Base-by-base conservation (phyloP, 2,797 vertebrate genomes). In the Intellagama lesueurii region DNA sequence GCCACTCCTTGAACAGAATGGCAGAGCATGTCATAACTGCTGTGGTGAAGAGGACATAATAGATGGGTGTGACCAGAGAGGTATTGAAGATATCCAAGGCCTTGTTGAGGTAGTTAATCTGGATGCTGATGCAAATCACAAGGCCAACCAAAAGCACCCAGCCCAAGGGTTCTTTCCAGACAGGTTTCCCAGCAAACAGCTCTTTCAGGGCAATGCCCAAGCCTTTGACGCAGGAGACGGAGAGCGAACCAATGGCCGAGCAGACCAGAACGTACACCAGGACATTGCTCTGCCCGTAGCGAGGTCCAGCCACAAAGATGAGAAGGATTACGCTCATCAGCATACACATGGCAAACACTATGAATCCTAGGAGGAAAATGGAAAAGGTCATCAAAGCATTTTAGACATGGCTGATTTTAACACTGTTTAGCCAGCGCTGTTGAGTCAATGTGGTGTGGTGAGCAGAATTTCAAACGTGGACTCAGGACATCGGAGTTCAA, bases 71-170 rank as follows among this genome's bases (percentile, higher is more conserved):
- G 89, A 98, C 97, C 69, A 98, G 94, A 0, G 98, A 98, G 0
- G 97, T 98, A 94, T 96, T 98, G 94, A 97, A 98, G 92, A 98
- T 98, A 94, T 98, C 98, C 83, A 98, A 96, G 70, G 97, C 98
- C 95, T 98, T 98, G 96, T 98, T 98, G 92, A 98, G 96, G 89
- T 98, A 98, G 95, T 97, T 98, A 92, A 98, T 98, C 92, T 98
- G 98, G 91, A 98, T 40, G 73, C 96, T 98, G 94, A 98, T 85
- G 84, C 98, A 98, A 92, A 97, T 89, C 87, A 96, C 94, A 91
- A 98, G 96, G 96, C 97, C 97, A 86, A 98, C 68, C 75, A 98
- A 90, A 56, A 98, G 94, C 66, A 96, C 93, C 98, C 98, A 98
- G 90, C 97, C 97, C 87, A 98, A 93, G 0, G 97, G 97, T 66